A percentile compares a stretch with the other conserved stretches of the same genome.
phyloP scores from a whole-genome alignment of 2,797 vertebrate genomes.

The Tragopan temminckii region DNA sequence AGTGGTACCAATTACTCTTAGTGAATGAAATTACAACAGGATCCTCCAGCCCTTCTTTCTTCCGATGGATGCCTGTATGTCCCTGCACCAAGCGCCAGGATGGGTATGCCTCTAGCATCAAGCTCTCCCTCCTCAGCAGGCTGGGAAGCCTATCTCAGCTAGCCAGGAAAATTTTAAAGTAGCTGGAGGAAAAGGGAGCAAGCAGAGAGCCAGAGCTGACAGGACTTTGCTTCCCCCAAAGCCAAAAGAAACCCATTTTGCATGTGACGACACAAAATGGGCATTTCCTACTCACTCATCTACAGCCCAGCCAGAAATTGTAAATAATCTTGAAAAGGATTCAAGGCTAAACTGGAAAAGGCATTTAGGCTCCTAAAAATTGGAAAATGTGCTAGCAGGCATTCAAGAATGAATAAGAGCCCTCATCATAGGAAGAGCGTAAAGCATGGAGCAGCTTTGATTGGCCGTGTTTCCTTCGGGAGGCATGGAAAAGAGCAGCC shows the following conservation, averaged over 20 bases:
- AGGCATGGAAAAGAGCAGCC: constrained; percentile 9
- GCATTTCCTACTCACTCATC: background rate
- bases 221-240: background rate
- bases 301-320: background rate
- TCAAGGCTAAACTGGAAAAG: constrained; percentile 48
- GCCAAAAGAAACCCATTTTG: constrained; percentile 37
- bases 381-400: background rate
- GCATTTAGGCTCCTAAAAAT: constrained; percentile 38
- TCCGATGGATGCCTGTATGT: background rate
- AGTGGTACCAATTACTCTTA: background rate
- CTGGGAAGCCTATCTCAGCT: background rate
- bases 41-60: background rate
- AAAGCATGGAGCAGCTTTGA: background rate
- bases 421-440: background rate
- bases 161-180: constrained; percentile 43
- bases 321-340: constrained; percentile 39
- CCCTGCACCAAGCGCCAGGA: background rate
- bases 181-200: background rate
- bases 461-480: background rate
- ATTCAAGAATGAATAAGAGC: constrained; percentile 18
- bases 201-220: constrained; percentile 1
- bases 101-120: accelerated
- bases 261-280: background rate
- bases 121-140: background rate
- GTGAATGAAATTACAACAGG: background rate